Base-by-base conservation (phyloP, 2,113 vertebrate species). In the Limanda limanda region DNA sequence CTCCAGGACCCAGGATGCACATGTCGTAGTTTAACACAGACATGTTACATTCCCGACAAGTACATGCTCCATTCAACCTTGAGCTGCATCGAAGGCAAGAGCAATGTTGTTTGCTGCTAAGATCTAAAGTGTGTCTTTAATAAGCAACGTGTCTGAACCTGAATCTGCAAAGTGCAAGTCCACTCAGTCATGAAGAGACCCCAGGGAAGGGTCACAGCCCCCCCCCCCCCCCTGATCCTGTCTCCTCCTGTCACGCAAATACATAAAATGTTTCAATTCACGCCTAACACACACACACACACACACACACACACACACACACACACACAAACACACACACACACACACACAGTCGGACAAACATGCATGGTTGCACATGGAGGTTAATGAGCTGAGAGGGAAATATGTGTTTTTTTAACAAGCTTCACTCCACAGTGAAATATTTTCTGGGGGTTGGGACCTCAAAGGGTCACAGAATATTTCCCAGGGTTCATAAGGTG, bases 111-210 rank as follows among this genome's bases (percentile, higher is more conserved):
- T 18, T 51, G 74, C 64, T 56, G 54, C 71, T 68, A 68, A 69
- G 62, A 85, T 76, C 71, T 79, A 79, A 84, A 88, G 78, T 82
- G 74, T 47, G 74, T 81, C 82, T 84, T 82, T 81, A 83, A 81
- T 82, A 74, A 75, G 84, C 75, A 60, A 10, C 25, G 21, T 45
- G 76, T 81, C 77, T 85, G 66, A 85, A 80, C 76, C 61, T 74
- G 80, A 87, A 89, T 78, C 74, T 86, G 65, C 66, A 84, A 88
- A 86, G 70, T 86, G 68, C 73, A 87, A 73, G 79, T 84, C 79
- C 74, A 78, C 71, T 86, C 66, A 85, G 78, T 91, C 74, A 78
- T 85, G 67, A 76, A 81, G 68, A 80, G 71, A 90, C 71, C 54
- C 57, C 70, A 65, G 64, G 76, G 78, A 79, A 48, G n/a, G 76